phyloP scores from a whole-genome alignment of 2,888 invertebrate species.

The Andrena flavipes region DNA sequence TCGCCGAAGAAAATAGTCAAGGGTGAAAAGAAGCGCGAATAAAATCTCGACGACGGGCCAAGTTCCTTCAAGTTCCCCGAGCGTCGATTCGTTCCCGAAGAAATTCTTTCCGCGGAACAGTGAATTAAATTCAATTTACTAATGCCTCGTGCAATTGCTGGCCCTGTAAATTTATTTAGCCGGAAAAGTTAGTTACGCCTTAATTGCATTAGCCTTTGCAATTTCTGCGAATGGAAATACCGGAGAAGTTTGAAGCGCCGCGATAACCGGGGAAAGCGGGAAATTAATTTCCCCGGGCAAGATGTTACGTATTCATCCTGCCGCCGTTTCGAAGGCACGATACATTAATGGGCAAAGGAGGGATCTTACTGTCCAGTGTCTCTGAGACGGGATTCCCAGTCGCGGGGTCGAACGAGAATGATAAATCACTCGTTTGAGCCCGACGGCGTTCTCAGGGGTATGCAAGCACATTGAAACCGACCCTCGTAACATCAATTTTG shows the following conservation, averaged over 20 bases:
- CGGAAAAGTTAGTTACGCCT: conserved; percentile 4
- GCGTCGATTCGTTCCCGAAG: not conserved
- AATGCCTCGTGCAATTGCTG: not conserved
- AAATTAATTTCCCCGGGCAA: conserved; percentile 31
- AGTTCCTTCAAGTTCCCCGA: not conserved
- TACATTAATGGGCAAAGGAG: not conserved
- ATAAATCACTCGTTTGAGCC: conserved; percentile 65
- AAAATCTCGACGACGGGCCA: too few relatives aligned
- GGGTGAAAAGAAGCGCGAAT: too few relatives aligned
- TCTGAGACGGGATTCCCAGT: not conserved
- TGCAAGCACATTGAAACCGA: conserved; percentile 7
- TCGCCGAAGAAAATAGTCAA: too few relatives aligned
- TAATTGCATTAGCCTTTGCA: not conserved
- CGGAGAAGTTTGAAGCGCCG: not conserved
- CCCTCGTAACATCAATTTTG: conserved; percentile 60
- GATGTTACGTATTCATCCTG: not conserved
- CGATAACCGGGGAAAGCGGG: not conserved
- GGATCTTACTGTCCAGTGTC: conserved; percentile 15
- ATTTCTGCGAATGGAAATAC: conserved; percentile 16
- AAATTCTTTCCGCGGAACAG: not conserved
- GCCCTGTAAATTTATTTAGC: not conserved
- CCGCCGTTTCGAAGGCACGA: not conserved
- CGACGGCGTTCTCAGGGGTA: conserved; percentile 8
- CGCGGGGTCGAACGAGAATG: conserved; percentile 29
- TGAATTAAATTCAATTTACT: not conserved